phyloP scores from a whole-genome alignment of 1,140 invertebrate genomes.

The Temnothorax curvispinosus region DNA sequence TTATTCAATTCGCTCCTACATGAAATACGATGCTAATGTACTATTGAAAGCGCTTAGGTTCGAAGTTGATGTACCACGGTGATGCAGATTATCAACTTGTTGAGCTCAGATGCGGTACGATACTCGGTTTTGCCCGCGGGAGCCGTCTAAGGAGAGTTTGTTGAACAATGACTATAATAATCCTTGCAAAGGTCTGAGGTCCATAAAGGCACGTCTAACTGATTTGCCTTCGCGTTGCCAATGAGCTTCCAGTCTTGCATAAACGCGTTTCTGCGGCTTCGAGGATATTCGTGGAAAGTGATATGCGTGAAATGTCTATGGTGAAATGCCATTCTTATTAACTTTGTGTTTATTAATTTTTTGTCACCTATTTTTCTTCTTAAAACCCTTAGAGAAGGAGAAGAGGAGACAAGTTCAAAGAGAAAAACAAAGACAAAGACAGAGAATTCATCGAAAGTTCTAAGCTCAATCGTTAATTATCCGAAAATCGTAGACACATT shows the following conservation, averaged over 20 bases:
- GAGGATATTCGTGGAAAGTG: background rate
- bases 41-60: slow-evolving; percentile 17
- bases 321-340: background rate
- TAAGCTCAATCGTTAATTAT: background rate
- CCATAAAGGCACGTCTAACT: background rate
- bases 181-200: background rate
- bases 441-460: background rate
- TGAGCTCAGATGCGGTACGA: slow-evolving; percentile 29
- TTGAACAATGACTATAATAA: slow-evolving; percentile 45
- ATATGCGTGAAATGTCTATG: background rate
- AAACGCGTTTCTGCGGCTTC: background rate
- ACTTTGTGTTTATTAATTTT: background rate
- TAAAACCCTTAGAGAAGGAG: background rate
- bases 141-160: slow-evolving; percentile 25
- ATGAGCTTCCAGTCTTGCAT: slow-evolving; percentile 5
- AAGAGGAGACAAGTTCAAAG: too few species aligned
- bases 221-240: background rate
- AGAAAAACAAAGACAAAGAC: background rate
- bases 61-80: slow-evolving; percentile 2
- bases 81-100: slow-evolving; percentile 50
- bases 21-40: slow-evolving; percentile 38
- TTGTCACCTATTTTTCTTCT: background rate
- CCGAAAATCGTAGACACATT: background rate
- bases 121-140: slow-evolving; percentile 27
- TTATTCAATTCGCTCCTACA: slow-evolving; percentile 22